Base-by-base conservation (phyloP, 2,888 invertebrate species). In the Lycophotia porphyrea region DNA sequence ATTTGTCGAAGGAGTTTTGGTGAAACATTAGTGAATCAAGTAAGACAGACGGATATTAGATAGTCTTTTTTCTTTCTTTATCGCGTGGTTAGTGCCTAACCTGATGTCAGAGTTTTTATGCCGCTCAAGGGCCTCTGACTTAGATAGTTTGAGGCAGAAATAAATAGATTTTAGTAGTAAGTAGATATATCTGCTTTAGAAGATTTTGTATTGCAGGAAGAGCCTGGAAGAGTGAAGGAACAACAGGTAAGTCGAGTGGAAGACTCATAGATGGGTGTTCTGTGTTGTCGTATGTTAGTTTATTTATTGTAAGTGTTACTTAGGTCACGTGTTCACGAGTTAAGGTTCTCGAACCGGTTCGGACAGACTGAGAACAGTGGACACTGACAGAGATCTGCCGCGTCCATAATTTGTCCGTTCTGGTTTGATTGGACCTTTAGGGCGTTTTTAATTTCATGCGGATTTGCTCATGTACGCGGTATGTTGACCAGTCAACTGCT, bases 151-250 rank as follows among this genome's bases (percentile, higher is more conserved):
- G 18, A 63, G 2, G 5, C 11, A 47, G 52, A 60, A 36, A 68
- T n/a, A 21, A 44, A 21, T n/a, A n/a, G 21, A 9, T 8, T 58
- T 1, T 58, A 36, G 36, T 68, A 36, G 58, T 58, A 58, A n/a
- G n/a, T 36, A 67, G 36, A 36, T 39, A 67, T 36, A 67, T 36
- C 34, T 36, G 24, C n/a, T 68, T 61, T n/a, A 65, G 61, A 68
- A 69, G 64, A 31, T 64, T 64, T 69, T 39, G 9, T 69, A 31
- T 65, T 65, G 69, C 24, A 31, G 39, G 27, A 15, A 61, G 68
- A 69, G 39, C 24, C 24, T 7, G 39, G 27, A 9, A 68, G 39
- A 64, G 68, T 64, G 21, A 69, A 69, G 31, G 18, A 65, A 24
- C 18, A 39, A 18, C 69, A 39, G 63, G 63, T 63, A 63, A 63